Evolutionary conservation across 2,113 vertebrate species (phyloP).

Genomic region (Myotis brandtii): DNA sequence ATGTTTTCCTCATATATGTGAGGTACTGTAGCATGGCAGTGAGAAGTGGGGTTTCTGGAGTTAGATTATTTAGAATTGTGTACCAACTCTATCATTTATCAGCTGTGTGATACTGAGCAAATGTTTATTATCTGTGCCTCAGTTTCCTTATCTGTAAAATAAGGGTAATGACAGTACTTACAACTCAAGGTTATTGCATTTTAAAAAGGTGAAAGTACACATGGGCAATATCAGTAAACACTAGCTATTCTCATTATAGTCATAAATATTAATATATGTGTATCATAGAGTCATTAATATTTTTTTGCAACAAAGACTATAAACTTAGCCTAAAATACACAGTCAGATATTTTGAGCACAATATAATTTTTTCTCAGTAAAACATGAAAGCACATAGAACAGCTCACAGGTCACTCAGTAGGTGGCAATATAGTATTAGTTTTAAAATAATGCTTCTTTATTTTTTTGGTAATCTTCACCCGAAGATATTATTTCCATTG

Average conservation of each 20-base stretch:
- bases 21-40: background rate
- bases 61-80: background rate
- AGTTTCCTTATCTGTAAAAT: background rate
- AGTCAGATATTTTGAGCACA: slow-evolving; percentile 15
- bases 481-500: no score
- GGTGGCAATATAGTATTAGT: background rate
- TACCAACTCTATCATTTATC: background rate
- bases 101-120: background rate
- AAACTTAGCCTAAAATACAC: background rate
- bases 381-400: background rate
- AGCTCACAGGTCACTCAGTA: background rate
- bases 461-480: background rate
- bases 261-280: background rate
- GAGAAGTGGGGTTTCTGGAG: background rate
- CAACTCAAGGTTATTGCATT: background rate
- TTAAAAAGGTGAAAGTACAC: background rate
- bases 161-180: background rate
- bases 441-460: slow-evolving; percentile 16
- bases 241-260: background rate
- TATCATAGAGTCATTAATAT: background rate
- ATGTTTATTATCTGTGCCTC: background rate
- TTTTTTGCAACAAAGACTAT: slow-evolving; percentile 36
- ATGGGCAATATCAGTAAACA: background rate
- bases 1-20: background rate
- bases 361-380: background rate